Evolutionary conservation across 2,113 vertebrate genomes (phyloP).

Genomic region (Anser cygnoides): DNA sequence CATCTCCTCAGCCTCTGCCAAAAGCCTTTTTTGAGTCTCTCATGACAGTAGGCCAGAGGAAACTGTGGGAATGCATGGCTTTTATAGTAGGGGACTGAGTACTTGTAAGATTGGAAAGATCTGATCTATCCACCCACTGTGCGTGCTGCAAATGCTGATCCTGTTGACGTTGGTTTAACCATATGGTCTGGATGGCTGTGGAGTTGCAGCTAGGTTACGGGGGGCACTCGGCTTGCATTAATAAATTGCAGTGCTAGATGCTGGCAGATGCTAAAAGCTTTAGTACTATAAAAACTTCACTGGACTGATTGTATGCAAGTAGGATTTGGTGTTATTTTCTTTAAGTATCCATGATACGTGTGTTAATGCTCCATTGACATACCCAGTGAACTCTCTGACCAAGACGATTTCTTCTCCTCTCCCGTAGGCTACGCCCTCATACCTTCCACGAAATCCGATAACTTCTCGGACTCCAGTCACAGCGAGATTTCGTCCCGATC

Average conservation of each 20-base stretch:
- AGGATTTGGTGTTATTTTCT: neutral
- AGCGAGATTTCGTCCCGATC: conserved; percentile 96
- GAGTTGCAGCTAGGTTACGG: neutral
- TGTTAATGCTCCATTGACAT: rapidly evolving
- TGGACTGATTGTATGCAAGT: neutral
- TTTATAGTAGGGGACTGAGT: neutral
- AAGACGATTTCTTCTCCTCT: neutral
- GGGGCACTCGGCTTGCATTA: neutral
- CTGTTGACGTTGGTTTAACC: neutral
- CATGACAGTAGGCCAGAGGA: neutral
- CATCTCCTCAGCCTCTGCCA: conserved; percentile 21
- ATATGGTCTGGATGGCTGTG: neutral
- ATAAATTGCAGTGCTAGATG: neutral
- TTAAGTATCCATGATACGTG: neutral
- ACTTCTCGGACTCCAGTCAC: conserved; percentile 93
- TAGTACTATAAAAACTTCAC: neutral
- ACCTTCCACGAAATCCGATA: conserved; percentile 85
- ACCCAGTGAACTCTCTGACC: neutral
- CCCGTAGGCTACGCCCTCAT: conserved; percentile 83
- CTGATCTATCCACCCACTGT: rapidly evolving
- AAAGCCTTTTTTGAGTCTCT: neutral
- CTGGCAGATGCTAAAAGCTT: neutral
- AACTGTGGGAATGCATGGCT: neutral
- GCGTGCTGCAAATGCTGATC: neutral
- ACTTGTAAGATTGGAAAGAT: neutral